phyloP scores from a whole-genome alignment of 2,797 vertebrate genomes.

The Florisuga fusca region DNA sequence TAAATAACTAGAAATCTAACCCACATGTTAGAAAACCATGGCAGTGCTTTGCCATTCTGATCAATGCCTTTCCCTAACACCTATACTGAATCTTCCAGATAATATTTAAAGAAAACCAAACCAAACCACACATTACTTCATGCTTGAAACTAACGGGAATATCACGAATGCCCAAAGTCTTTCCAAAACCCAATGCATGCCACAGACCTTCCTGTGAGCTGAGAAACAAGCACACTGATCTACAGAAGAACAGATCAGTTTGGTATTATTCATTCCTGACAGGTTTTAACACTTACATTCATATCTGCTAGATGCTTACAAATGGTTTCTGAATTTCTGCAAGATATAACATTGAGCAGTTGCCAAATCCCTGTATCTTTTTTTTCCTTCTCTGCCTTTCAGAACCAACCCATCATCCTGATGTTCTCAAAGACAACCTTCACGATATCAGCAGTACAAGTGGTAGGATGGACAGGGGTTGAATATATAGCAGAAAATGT shows the following conservation, averaged over 20 bases:
- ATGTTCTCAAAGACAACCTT: not conserved
- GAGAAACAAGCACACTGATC: not conserved
- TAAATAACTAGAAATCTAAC: not conserved
- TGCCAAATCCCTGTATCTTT: not conserved
- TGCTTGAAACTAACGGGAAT: not conserved
- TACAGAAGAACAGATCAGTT: not conserved
- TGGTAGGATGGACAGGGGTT: not conserved
- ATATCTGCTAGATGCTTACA: not conserved
- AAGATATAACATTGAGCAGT: not conserved
- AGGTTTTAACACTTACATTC: not conserved
- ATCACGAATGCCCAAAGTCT: not conserved
- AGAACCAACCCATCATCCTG: not conserved
- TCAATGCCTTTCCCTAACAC: not conserved
- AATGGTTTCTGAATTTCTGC: not conserved
- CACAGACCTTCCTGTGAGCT: not conserved
- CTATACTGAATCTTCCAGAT: not conserved
- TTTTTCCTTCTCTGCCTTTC: not conserved
- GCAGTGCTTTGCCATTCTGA: not conserved
- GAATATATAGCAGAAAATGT: rapidly evolving
- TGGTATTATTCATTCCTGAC: not conserved
- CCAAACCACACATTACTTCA: not conserved
- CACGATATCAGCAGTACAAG: not conserved
- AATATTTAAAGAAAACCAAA: not conserved
- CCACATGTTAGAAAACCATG: not conserved
- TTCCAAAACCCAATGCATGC: not conserved